Percentiles rank a stretch among this genome's conserved stretches.
These are phyloP conservation scores for Pampus argenteus DNA, from an alignment of 2,797 vertebrate genomes.

Conservation along the genomic window DNA sequence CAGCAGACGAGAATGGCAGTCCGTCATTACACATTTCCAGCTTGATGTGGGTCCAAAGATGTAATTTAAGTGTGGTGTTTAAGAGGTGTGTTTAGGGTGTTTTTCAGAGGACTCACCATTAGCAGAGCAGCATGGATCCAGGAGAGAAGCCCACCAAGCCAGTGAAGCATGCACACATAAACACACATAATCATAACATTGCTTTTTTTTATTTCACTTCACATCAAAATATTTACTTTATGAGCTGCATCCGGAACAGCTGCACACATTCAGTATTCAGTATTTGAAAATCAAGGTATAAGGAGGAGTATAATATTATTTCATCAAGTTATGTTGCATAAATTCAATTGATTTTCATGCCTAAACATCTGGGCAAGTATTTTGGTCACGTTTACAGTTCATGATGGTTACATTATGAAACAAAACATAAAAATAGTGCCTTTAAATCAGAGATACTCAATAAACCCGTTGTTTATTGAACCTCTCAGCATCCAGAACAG, in stretches of 20 bases:
- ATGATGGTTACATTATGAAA: background rate
- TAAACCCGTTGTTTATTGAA: too few relatives aligned
- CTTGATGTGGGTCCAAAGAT: background rate
- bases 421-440: too few relatives aligned
- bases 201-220: constrained; percentile 18
- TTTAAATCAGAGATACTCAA: too few relatives aligned
- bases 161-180: constrained; percentile 30
- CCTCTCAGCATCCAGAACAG: constrained; percentile 1
- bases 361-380: background rate
- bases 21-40: background rate
- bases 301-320: background rate
- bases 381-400: background rate
- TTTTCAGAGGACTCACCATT: constrained; percentile 73
- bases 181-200: constrained; percentile 39
- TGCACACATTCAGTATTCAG: background rate
- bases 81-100: background rate
- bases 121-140: constrained; percentile 51
- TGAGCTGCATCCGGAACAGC: constrained; percentile 19
- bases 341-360: background rate
- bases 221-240: constrained; percentile 25
- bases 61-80: background rate
- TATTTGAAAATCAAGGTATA: background rate
- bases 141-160: constrained; percentile 33
- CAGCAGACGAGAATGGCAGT: background rate
- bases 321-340: background rate